Conservation (phyloP, 1,140 invertebrate genomes). For the Melitaea cinxia region DNA sequence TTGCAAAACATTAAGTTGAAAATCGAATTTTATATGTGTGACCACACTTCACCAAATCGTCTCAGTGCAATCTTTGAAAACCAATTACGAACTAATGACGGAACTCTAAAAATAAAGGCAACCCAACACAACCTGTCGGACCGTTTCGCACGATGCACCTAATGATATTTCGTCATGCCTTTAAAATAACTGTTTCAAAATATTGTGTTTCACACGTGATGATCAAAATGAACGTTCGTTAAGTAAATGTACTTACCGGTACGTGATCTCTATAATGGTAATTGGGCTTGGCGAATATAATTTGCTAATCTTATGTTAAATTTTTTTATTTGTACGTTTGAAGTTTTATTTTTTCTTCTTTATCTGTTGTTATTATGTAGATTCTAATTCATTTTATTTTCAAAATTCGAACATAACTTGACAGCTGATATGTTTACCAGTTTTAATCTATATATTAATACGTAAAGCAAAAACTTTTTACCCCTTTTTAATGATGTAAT, state of each 20-base stretch:
- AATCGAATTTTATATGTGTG: too few relatives aligned
- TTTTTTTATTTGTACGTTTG: not conserved
- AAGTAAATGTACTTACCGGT: conserved; percentile 36
- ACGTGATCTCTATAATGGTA: conserved; percentile 33
- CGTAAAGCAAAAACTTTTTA: too few relatives aligned
- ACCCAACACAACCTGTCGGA: conserved; percentile 3
- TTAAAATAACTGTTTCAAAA: conserved; percentile 40
- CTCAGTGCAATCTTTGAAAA: too few relatives aligned
- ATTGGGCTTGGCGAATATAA: conserved; percentile 31
- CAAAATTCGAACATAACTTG: too few relatives aligned
- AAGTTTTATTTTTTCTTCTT: not conserved
- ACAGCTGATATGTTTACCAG: too few relatives aligned
- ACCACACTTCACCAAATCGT: too few relatives aligned
- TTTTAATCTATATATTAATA: too few relatives aligned
- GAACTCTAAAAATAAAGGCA: conserved; percentile 9
- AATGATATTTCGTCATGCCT: conserved; percentile 31
- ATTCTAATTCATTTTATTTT: too few relatives aligned
- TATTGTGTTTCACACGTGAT: conserved; percentile 33
- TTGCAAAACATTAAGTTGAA: too few relatives aligned
- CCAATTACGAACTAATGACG: not conserved
- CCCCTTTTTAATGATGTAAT: too few relatives aligned
- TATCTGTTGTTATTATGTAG: too few relatives aligned
- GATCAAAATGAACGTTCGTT: conserved; percentile 31
- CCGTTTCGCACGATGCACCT: conserved; percentile 34
- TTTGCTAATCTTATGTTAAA: conserved; percentile 11